Base-by-base conservation (phyloP, 2,113 vertebrate genomes). In the Myxocyprinus asiaticus region DNA sequence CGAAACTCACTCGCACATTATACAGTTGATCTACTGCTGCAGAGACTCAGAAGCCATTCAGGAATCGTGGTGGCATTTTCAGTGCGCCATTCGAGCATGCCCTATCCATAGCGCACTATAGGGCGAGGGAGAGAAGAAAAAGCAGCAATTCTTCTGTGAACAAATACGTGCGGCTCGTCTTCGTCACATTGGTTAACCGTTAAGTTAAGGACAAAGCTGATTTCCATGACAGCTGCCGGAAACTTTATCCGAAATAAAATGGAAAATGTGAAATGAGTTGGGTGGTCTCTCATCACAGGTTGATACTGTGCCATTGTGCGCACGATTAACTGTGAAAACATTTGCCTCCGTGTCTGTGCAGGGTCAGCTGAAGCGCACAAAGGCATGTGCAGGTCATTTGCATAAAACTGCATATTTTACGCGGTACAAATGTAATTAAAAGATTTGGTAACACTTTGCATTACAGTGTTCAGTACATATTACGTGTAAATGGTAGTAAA, bases 11-110 rank as follows among this genome's bases (percentile, higher is more conserved):
- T 94, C 93, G 93, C 95, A 93, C 93, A 95, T 95, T 95, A 94
- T 95, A 93, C 95, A 95, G 96, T 95, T 96, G 95, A 96, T 96
- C 95, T 96, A 96, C 95, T 96, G 95, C 96, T 94, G 95, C 94
- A 94, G 22, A 33, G 22, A 33, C 22, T 33, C 22, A 33, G 22
- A 33, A 33, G 93, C 94, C 90, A 93, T 94, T 94, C 90, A 94
- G 92, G 92, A 94, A 93, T 93, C 92, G 92, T 94, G 95, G 94
- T 96, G 95, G 94, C 94, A 94, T 96, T 96, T 94, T 95, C 94
- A 94, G 92, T 93, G 88, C 78, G 81, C 89, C 71, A 89, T 86
- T 90, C 61, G 87, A 79, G 79, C 84, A 89, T 84, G 89, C 88
- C 89, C 79, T 81, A 85, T 84, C 87, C 80, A 87, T 81, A 89